Evolutionary conservation across 2,888 invertebrate species (phyloP), one percentile per base, ranked within the genome.

Genomic region (Rhagium mordax): DNA sequence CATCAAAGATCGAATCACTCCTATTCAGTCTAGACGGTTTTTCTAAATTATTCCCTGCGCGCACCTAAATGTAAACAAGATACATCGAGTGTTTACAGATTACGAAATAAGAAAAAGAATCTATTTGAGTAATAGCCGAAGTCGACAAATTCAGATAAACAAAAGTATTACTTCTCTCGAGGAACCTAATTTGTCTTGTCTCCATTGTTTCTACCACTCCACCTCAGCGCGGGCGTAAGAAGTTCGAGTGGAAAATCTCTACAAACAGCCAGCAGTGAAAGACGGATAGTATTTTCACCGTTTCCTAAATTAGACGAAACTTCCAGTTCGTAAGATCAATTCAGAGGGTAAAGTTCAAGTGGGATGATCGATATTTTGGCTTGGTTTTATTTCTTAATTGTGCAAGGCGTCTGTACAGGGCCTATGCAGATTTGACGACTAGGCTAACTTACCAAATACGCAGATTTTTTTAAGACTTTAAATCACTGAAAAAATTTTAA

Each of bases 261-360:
- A 61, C 61, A 61, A 61, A 61, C 61, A 47, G 24, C 61, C 61
- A 48, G 16, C 61, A 48, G 29, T 59, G 48, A 27, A 68, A 72
- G 72, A 72, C 72, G 61, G 47, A 72, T 72, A 55, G 72, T 67
- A 57, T 72, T 71, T 72, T 48, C 66, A 51, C 33, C 49, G 67
- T 60, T 55, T 48, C 21, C 41, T 64, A 72, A 68, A 72, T 72
- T 72, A 72, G 67, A 57, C 47, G 24, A 67, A 68, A 55, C 15
- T 53, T 41, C 24, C 55, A 60, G 72, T 47, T 67, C 60, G 33
- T 27, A 61, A 72, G 72, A 72, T 72, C 62, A 72, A 72, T 68
- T 51, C 61, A 53, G 48, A 67, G 49, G 49, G 13, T 41, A 41
- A 41, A 41, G 51, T 51, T 51, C 51, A 20, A 18, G 10, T 51